A percentile compares a stretch with the other conserved stretches of the same genome.
Conservation (phyloP, 2,888 invertebrate genomes). For the Monoplex corrugatus region DNA sequence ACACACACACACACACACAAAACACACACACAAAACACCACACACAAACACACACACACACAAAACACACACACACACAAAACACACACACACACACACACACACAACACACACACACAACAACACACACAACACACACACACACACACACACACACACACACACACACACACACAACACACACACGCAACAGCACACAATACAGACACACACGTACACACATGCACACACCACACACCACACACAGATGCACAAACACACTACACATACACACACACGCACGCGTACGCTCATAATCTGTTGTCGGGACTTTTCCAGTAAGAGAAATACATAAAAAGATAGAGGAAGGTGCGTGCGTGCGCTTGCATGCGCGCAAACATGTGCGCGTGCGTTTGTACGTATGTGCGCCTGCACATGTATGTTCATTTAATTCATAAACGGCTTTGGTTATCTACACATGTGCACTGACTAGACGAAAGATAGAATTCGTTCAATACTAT, state of each 20-base stretch:
- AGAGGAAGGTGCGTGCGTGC: neutral
- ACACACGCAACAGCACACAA: neutral
- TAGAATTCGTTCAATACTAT: no score
- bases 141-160: neutral
- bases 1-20: neutral
- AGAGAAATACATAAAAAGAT: neutral
- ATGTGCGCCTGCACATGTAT: no score
- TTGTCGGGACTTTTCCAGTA: no score
- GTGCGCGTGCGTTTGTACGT: no score
- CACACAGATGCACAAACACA: neutral
- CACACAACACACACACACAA: slow-evolving; percentile 17
- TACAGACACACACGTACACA: slow-evolving; percentile 18
- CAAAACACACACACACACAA: neutral
- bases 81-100: slow-evolving; percentile 2
- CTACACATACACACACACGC: slow-evolving; percentile 28
- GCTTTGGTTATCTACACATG: no score
- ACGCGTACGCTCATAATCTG: slow-evolving; percentile 15
- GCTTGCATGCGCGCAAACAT: neutral
- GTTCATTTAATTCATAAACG: no score
- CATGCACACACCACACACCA: neutral
- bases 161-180: slow-evolving; percentile 30
- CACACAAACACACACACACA: neutral
- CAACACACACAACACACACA: neutral
- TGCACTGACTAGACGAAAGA: no score
- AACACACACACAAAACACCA: neutral